Evolutionary conservation across 2,113 vertebrate genomes (phyloP).

Genomic region (Dryoscopus gambensis): DNA sequence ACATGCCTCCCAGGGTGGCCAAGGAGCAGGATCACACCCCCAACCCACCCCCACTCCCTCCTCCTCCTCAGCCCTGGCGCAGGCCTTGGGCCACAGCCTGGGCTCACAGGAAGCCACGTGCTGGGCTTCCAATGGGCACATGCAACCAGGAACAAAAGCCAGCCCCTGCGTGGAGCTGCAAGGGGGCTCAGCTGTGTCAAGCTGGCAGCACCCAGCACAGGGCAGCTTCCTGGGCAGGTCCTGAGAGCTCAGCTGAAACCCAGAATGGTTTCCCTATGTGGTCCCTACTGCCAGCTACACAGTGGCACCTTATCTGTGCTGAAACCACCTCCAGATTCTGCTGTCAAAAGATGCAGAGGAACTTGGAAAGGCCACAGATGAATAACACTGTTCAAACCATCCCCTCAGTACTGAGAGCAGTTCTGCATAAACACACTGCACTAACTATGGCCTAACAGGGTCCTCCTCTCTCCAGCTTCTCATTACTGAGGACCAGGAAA

Average conservation of each 20-base stretch:
- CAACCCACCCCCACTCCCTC: not conserved
- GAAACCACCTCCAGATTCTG: not conserved
- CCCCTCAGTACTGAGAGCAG: not conserved
- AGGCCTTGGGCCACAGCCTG: not conserved
- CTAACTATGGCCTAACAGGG: not conserved
- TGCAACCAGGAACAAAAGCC: not conserved
- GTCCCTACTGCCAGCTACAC: not conserved
- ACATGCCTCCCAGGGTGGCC: too few species aligned
- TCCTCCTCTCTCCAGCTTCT: not conserved
- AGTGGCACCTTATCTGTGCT: not conserved
- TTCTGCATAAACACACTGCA: not conserved
- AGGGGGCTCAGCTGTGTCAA: not conserved
- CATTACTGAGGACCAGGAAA: not conserved
- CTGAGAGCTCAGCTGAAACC: not conserved
- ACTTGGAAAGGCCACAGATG: not conserved
- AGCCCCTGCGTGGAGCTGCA: not conserved
- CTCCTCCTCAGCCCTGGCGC: not conserved
- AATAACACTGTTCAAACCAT: not conserved
- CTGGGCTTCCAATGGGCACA: not conserved
- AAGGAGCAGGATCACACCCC: not conserved
- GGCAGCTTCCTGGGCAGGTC: not conserved
- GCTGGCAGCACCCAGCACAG: not conserved
- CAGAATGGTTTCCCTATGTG: accelerated
- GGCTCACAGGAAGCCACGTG: accelerated
- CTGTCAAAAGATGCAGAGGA: not conserved